These are phyloP conservation scores for Schizothorax lantsangensis DNA, from an alignment of 2,797 vertebrate species.

Conservation along the genomic window DNA sequence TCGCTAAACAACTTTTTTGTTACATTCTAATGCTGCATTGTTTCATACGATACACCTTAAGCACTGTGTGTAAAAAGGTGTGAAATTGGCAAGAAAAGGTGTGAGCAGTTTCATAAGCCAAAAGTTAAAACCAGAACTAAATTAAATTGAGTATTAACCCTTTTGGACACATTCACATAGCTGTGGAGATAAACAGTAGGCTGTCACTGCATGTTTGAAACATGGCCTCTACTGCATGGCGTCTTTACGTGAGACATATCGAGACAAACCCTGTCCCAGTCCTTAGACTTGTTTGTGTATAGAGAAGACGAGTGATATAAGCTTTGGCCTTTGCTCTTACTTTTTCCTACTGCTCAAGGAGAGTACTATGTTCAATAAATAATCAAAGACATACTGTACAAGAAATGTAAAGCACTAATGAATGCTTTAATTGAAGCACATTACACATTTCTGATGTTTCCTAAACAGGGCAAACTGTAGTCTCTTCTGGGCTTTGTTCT, in stretches of 20 bases:
- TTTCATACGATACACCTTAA: neutral
- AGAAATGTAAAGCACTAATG: neutral
- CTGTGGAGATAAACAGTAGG: neutral
- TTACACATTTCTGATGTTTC: neutral
- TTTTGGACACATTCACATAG: neutral
- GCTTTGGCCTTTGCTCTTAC: slow-evolving; percentile 36
- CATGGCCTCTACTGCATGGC: neutral
- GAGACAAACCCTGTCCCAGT: slow-evolving; percentile 4
- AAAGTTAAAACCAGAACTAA: neutral
- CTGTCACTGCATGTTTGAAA: neutral
- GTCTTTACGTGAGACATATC: slow-evolving; percentile 15
- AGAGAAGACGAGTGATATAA: slow-evolving; percentile 13
- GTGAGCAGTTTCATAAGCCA: neutral
- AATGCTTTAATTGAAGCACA: neutral
- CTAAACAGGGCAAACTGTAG: neutral
- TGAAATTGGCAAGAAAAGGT: neutral
- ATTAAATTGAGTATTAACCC: neutral
- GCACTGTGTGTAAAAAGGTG: neutral
- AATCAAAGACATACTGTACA: neutral
- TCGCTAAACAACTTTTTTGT: neutral
- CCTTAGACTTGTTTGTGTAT: slow-evolving; percentile 29
- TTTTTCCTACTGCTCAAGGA: slow-evolving; percentile 21
- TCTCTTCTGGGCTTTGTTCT: neutral
- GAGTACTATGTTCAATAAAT: neutral
- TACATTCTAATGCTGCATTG: neutral